phyloP scores from a whole-genome alignment of 2,113 vertebrate genomes.

The cat (Felis catus) region DNA sequence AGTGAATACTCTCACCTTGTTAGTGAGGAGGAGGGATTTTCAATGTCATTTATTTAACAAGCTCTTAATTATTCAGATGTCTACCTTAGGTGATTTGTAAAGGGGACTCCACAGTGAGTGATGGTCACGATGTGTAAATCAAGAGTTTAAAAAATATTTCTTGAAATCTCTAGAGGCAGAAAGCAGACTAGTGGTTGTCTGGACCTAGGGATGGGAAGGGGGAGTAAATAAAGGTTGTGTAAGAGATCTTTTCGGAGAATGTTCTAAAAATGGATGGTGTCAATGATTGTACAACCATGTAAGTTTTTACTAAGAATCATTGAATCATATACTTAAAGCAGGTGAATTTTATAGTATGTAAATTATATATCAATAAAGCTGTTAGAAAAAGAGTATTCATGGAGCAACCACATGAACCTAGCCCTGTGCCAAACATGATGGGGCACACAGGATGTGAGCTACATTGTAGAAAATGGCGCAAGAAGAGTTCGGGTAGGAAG shows the following conservation, averaged over 20 bases:
- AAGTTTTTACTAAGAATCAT: not conserved
- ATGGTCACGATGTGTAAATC: not conserved
- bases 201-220: not conserved
- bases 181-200: not conserved
- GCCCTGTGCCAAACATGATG: not conserved
- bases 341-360: not conserved
- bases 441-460: no score
- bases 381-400: not conserved
- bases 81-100: not conserved
- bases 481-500: not conserved
- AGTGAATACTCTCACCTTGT: not conserved
- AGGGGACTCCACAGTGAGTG: not conserved
- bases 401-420: not conserved
- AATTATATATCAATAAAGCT: not conserved
- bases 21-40: not conserved
- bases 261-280: not conserved
- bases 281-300: not conserved
- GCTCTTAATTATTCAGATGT: not conserved
- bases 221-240: rapidly evolving
- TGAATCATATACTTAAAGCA: not conserved
- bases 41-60: not conserved
- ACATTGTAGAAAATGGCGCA: not conserved
- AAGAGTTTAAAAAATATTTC: not conserved
- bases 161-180: not conserved
- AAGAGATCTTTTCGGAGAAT: not conserved